Evolutionary conservation across 2,888 invertebrate species (phyloP).

Genomic region (Hedychridium roseum): DNA sequence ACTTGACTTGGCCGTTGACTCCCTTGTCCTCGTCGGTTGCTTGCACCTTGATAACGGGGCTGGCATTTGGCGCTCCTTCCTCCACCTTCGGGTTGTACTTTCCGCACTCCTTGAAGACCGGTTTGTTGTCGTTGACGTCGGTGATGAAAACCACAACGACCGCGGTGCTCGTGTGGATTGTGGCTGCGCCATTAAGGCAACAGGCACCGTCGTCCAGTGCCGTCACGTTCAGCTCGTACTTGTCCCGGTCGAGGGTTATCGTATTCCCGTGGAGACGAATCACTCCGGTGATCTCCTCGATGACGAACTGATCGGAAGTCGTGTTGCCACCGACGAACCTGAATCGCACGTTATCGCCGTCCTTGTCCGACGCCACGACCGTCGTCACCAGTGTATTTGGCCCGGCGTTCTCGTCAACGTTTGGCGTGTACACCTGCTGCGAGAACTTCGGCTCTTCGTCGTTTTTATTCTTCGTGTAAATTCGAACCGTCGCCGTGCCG

Average conservation of each 20-base stretch:
- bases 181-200: conserved; percentile 87
- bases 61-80: conserved; percentile 93
- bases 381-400: conserved; percentile 95
- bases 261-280: conserved; percentile 88
- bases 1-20: conserved; percentile 93
- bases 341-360: conserved; percentile 95
- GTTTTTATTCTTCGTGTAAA: conserved; percentile 98
- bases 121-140: conserved; percentile 97
- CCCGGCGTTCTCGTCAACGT: conserved; percentile 95
- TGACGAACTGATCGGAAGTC: conserved; percentile 91
- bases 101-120: conserved; percentile 92
- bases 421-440: conserved; percentile 95
- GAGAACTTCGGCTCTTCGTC: conserved; percentile 97
- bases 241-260: conserved; percentile 88
- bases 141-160: conserved; percentile 96
- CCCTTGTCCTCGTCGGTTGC: conserved; percentile 97
- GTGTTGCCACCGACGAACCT: conserved; percentile 91
- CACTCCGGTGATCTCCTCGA: conserved; percentile 94
- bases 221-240: conserved; percentile 95
- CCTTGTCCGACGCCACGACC: conserved; percentile 96
- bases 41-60: conserved; percentile 91
- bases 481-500: conserved; percentile 91
- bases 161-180: conserved; percentile 92
- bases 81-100: conserved; percentile 94
- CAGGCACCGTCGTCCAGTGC: conserved; percentile 98